These are phyloP conservation scores for Anoplolepis gracilipes DNA, from an alignment of 1,140 invertebrate genomes.

Conservation along the genomic window DNA sequence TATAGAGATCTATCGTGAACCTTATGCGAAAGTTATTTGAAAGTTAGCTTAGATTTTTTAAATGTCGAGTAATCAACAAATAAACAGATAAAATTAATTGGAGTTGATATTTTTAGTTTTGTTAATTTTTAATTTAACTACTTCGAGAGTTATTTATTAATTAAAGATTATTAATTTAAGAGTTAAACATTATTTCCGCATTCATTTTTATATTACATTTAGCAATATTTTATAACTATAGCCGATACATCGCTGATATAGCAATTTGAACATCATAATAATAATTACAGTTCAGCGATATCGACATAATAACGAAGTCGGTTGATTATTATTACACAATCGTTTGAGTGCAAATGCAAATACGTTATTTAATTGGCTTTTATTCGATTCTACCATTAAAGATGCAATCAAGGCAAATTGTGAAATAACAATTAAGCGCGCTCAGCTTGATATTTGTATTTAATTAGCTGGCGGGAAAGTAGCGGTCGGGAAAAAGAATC, in stretches of 20 bases:
- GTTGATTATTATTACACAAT: constrained; percentile 19
- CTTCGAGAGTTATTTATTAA: neutral
- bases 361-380: constrained; percentile 43
- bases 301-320: neutral
- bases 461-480: constrained; percentile 20
- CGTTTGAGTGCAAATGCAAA: neutral
- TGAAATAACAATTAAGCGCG: constrained; percentile 8
- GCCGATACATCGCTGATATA: neutral
- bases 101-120: neutral
- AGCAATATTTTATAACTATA: neutral
- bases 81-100: neutral
- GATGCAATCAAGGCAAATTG: constrained; percentile 34
- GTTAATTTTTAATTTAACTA: neutral
- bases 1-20: neutral
- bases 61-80: neutral
- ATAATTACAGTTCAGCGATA: constrained; percentile 6
- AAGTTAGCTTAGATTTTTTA: neutral
- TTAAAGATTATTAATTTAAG: constrained; percentile 15
- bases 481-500: neutral
- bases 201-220: neutral
- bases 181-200: neutral
- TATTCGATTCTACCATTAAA: neutral
- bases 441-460: constrained; percentile 16
- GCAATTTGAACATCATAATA: neutral
- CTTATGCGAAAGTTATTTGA: neutral